Conservation (phyloP, 2,888 invertebrate genomes). For the Cantharis flavilabris region DNA sequence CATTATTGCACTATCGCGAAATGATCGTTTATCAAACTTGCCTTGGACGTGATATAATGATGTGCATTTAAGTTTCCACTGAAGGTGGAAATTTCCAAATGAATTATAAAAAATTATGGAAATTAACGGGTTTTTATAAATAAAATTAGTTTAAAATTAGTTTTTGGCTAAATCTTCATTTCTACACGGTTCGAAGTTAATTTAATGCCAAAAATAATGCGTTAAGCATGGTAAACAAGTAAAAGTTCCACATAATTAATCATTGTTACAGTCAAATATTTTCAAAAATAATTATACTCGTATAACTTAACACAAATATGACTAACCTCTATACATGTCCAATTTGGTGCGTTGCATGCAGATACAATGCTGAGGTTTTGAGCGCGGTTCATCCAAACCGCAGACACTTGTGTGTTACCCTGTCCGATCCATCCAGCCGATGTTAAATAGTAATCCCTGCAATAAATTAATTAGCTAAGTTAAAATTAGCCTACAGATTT, state of each 20-base stretch:
- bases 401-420: slow-evolving; percentile 76
- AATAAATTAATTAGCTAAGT: slow-evolving; percentile 35
- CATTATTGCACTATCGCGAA: neutral
- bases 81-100: neutral
- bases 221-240: neutral
- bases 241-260: neutral
- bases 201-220: neutral
- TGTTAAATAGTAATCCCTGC: slow-evolving; percentile 89
- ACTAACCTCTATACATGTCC: slow-evolving; percentile 83
- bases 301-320: neutral
- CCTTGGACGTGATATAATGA: neutral
- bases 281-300: neutral
- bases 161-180: neutral
- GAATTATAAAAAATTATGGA: neutral
- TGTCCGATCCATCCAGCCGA: slow-evolving; percentile 88
- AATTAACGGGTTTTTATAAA: neutral
- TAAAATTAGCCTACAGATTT: slow-evolving; percentile 5
- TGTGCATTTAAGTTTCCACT: neutral
- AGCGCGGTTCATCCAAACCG: slow-evolving; percentile 91
- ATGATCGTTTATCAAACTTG: neutral
- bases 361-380: slow-evolving; percentile 91
- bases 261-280: neutral
- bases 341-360: slow-evolving; percentile 80
- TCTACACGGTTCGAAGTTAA: neutral
- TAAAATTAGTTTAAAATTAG: neutral